Evolutionary conservation across 2,797 vertebrate species (phyloP), one percentile per base, ranked within the genome.

Genomic region (Characodon lateralis): DNA sequence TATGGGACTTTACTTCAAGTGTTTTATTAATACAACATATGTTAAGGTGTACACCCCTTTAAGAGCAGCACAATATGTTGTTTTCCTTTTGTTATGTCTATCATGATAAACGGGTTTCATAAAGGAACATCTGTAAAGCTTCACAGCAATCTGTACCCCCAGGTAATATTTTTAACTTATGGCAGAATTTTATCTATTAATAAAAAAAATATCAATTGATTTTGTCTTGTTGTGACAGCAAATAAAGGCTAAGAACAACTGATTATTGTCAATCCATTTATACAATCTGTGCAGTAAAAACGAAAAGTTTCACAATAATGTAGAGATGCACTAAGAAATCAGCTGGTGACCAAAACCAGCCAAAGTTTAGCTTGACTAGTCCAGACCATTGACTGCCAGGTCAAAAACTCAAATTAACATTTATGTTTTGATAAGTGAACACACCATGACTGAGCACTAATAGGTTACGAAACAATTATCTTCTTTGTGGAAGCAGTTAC

Each of bases 81-180:
- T 71, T 9, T 65, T 70, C 13, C 72, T 73, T 78, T 48, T 74
- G 63, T 73, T 86, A 74, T 48, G 39, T 78, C 48, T 69, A 71
- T 61, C 74, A 71, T 84, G 70, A 85, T 88, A 78, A 58, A 78
- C 68, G 80, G 53, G 75, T 87, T 85, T 83, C 89, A 85, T 86
- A 78, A 85, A 85, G 77, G 69, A 86, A 78, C 82, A 85, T 88
- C 86, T 86, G 82, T 24, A 74, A 31, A 8, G 39, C 79, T 74
- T 89, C 61, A 81, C 74, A 86, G 46, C 74, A 65, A 73, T 84
- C 87, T 86, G 26, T 61, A 35, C 26, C 24, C 24, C 39, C 6
- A 46, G 71, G 46, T 43, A 63, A 43, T 24, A n/a, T 51, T 69
- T 79, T 63, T 4, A 43, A 28, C 79, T 26, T 7, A 18, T 16